Conservation (phyloP, 2,113 vertebrate genomes). For the Cariama cristata region DNA sequence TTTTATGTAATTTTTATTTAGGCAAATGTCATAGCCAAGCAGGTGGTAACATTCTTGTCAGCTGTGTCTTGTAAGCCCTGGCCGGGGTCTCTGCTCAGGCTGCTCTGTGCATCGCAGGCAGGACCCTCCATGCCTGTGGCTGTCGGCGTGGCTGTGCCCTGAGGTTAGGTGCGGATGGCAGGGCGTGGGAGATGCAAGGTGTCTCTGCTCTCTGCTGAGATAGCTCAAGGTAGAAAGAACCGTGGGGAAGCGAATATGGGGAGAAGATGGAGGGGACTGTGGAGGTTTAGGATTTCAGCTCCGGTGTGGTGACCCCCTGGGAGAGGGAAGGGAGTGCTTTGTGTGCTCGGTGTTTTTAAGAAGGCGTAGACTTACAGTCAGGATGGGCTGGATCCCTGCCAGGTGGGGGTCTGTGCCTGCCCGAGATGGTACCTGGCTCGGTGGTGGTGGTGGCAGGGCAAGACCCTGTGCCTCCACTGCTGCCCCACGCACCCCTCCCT, state of each 20-base stretch:
- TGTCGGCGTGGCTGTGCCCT: not conserved
- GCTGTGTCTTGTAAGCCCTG: not conserved
- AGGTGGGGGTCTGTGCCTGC: accelerated
- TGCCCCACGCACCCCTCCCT: not conserved
- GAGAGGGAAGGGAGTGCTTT: not conserved
- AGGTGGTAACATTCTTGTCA: conserved; percentile 12
- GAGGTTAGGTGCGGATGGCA: not conserved
- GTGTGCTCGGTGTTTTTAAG: not conserved
- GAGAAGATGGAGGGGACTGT: accelerated
- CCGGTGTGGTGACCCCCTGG: not conserved
- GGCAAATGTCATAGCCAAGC: conserved; percentile 35
- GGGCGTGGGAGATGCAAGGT: not conserved
- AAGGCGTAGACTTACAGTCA: not conserved
- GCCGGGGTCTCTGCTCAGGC: not conserved
- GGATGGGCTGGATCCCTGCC: not conserved
- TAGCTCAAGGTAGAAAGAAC: not conserved
- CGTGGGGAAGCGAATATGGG: not conserved
- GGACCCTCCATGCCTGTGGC: not conserved
- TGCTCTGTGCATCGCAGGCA: not conserved
- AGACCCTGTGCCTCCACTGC: accelerated
- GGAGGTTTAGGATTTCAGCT: not conserved
- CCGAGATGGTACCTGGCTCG: accelerated
- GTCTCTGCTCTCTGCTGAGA: not conserved
- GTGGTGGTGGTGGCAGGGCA: no score
- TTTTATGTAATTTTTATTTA: conserved; percentile 55